Evolutionary conservation across 2,797 vertebrate species (phyloP).

Genomic region (Halcyon badia): DNA sequence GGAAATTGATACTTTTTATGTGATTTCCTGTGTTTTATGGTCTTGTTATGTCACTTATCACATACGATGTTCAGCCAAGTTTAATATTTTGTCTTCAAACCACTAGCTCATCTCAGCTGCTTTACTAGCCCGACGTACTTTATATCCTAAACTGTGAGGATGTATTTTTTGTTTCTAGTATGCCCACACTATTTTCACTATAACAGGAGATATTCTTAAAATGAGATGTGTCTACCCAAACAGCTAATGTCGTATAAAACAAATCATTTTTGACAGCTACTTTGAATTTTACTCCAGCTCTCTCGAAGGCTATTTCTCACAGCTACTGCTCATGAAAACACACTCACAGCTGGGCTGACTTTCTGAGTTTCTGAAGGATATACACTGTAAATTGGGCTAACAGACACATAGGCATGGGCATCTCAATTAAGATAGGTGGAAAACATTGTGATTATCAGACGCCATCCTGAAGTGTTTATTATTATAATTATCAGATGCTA

Average conservation of each 20-base stretch:
- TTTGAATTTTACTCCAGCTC: background rate
- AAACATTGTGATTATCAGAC: background rate
- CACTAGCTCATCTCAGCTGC: background rate
- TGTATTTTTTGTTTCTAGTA: background rate
- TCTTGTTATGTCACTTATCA: background rate
- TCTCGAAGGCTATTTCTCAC: background rate
- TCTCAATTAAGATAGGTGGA: background rate
- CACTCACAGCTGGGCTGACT: background rate
- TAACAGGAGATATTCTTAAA: background rate
- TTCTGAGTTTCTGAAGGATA: background rate
- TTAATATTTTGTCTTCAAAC: conserved; percentile 31
- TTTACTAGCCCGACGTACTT: background rate
- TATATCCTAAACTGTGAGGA: background rate
- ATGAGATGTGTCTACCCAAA: background rate
- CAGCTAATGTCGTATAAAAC: background rate
- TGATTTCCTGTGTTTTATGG: conserved; percentile 8
- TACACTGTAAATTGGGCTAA: background rate
- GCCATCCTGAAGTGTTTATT: background rate
- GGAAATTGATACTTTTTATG: background rate
- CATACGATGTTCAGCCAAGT: background rate
- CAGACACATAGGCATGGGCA: background rate
- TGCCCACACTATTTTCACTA: background rate
- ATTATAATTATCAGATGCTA: no score
- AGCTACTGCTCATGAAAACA: background rate
- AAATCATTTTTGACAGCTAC: background rate